A percentile compares a stretch with the other conserved stretches of the same genome.
phyloP scores from a whole-genome alignment of 2,113 vertebrate species.

The Hemicordylus capensis region DNA sequence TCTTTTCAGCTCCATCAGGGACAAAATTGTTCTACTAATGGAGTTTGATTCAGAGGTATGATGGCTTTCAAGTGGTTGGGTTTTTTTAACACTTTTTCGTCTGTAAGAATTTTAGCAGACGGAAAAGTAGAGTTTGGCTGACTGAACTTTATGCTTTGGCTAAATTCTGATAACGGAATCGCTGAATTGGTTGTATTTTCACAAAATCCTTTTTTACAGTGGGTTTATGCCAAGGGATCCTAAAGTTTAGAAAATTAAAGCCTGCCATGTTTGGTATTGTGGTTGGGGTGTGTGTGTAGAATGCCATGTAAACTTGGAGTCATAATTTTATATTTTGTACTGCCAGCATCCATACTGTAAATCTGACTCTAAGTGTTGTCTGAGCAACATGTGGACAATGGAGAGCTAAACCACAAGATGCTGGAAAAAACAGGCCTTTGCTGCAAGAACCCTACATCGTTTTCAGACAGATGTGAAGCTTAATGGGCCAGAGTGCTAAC shows the following conservation, averaged over 20 bases:
- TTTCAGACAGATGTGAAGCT: constrained; percentile 17
- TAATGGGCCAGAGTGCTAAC: neutral
- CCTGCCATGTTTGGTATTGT: neutral
- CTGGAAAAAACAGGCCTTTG: neutral
- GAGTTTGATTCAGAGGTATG: constrained; percentile 97
- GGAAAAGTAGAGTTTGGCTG: neutral
- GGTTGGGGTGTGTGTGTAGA: no score
- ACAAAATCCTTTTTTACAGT: neutral
- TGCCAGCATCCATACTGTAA: neutral
- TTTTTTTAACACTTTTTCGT: constrained; percentile 16
- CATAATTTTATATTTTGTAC: neutral
- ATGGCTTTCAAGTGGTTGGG: constrained; percentile 36
- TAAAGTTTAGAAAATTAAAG: neutral
- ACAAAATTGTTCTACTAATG: constrained; percentile 98
- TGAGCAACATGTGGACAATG: neutral
- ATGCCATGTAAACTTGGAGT: neutral
- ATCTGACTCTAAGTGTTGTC: neutral
- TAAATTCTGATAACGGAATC: neutral
- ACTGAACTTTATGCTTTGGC: constrained; percentile 2
- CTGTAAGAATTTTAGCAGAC: constrained; percentile 16
- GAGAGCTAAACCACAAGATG: neutral
- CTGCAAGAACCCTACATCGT: neutral
- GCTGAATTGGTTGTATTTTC: neutral
- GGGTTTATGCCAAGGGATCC: neutral
- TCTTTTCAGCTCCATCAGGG: constrained; percentile 95